phyloP scores from a whole-genome alignment of 2,113 vertebrate species.

The Megaceryle maxima region DNA sequence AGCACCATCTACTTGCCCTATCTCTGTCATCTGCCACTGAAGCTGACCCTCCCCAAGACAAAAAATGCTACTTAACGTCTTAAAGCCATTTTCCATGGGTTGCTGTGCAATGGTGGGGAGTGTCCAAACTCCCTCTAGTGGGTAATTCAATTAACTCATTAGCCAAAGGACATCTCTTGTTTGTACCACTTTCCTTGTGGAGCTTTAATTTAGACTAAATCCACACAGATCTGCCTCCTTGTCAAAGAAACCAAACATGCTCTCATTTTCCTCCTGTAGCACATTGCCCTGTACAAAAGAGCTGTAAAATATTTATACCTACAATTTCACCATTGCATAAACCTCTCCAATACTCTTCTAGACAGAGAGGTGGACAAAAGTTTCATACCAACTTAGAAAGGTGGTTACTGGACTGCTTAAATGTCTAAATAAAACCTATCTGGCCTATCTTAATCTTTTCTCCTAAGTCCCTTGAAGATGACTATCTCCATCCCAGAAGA shows the following conservation, averaged over 20 bases:
- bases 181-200: not conserved
- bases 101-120: not conserved
- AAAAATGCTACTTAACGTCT: not conserved
- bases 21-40: not conserved
- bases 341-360: not conserved
- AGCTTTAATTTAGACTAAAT: not conserved
- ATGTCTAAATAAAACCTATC: not conserved
- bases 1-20: not conserved
- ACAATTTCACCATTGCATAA: not conserved
- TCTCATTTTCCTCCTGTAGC: not conserved
- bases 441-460: not conserved
- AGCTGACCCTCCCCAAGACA: not conserved
- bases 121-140: constrained; percentile 36
- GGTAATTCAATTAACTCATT: not conserved
- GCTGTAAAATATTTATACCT: not conserved
- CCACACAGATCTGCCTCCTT: not conserved
- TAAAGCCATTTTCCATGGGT: not conserved
- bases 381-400: not conserved
- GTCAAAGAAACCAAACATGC: not conserved
- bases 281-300: not conserved
- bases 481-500: not conserved
- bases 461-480: not conserved
- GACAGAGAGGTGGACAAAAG: not conserved
- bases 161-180: not conserved
- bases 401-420: not conserved